Conservation (phyloP, 2,113 vertebrate species). For the Xiphorhynchus elegans region DNA sequence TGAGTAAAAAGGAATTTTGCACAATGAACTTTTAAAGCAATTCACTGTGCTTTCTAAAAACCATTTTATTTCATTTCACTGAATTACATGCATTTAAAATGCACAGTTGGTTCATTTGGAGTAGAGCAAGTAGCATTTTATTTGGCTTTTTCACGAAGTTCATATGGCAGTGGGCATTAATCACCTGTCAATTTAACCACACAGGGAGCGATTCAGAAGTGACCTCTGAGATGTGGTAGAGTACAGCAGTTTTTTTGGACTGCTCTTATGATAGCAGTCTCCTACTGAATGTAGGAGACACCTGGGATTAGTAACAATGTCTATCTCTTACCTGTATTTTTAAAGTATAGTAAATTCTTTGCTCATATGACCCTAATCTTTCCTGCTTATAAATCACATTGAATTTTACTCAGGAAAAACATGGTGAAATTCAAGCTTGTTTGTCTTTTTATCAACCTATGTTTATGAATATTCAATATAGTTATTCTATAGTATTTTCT, state of each 20-base stretch:
- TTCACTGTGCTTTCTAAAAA: not conserved
- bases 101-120: not conserved
- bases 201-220: not conserved
- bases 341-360: not conserved
- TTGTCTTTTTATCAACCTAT: not conserved
- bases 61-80: not conserved
- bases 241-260: not conserved
- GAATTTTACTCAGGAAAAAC: not conserved
- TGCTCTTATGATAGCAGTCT: not conserved
- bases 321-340: not conserved
- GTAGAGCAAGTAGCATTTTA: not conserved
- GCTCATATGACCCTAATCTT: not conserved
- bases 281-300: not conserved
- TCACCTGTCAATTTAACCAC: not conserved
- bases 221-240: not conserved
- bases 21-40: not conserved
- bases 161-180: not conserved
- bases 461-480: not conserved
- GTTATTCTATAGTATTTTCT: not conserved
- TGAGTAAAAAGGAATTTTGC: not conserved
- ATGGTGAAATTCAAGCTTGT: not conserved
- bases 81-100: not conserved
- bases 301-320: not conserved
- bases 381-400: not conserved
- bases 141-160: not conserved